phyloP scores from a whole-genome alignment of 2,888 invertebrate species.

The Physocephala rufipes region DNA sequence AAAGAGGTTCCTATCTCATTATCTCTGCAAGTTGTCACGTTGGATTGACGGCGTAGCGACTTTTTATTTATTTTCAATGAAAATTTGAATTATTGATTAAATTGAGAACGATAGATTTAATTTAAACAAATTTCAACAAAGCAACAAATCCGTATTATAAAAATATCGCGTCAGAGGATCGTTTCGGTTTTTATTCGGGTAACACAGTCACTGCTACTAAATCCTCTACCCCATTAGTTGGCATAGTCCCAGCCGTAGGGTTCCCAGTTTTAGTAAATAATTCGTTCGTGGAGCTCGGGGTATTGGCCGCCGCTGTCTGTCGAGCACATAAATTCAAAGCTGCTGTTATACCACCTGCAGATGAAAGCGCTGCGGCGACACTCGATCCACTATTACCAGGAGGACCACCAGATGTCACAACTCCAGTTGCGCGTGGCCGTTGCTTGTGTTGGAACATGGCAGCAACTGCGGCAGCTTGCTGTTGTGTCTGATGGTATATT shows the following conservation, averaged over 20 bases:
- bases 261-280: constrained; percentile 30
- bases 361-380: neutral
- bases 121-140: constrained; percentile 25
- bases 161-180: constrained; percentile 13
- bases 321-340: constrained; percentile 37
- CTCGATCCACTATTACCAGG: constrained; percentile 15
- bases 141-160: constrained; percentile 23
- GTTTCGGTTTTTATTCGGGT: constrained; percentile 7
- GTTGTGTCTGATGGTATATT: constrained; percentile 48
- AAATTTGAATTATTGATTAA: neutral
- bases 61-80: neutral
- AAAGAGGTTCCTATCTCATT: no score
- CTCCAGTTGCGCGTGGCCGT: constrained; percentile 40
- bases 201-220: constrained; percentile 19
- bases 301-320: constrained; percentile 33
- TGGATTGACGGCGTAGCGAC: no score
- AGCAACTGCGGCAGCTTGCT: constrained; percentile 44
- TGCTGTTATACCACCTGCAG: neutral
- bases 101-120: neutral
- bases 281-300: constrained; percentile 31
- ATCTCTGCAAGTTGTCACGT: no score
- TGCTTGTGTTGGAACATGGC: constrained; percentile 65
- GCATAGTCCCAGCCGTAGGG: neutral
- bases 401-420: constrained; percentile 3
- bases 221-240: constrained; percentile 29